phyloP scores from a whole-genome alignment of 1,140 invertebrate genomes.

The Oncopeltus fasciatus region DNA sequence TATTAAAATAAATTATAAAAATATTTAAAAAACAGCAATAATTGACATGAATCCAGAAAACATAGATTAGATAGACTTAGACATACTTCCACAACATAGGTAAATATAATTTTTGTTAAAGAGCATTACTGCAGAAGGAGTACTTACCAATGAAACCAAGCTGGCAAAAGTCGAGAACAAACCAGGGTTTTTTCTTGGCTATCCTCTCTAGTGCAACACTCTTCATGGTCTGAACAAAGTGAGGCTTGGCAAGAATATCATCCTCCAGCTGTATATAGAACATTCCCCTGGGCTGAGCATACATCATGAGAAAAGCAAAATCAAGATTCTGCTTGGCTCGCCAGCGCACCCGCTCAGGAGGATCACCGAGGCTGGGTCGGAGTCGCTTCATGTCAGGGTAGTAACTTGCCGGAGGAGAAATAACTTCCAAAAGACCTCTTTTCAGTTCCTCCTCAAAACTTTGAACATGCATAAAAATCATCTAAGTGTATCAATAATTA shows the following conservation, averaged over 20 bases:
- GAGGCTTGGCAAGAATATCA: constrained; percentile 79
- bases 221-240: constrained; percentile 77
- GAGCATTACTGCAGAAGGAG: too few species aligned
- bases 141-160: constrained; percentile 74
- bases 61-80: too few species aligned
- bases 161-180: constrained; percentile 87
- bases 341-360: constrained; percentile 79
- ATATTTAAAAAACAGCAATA: too few species aligned
- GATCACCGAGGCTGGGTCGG: constrained; percentile 69
- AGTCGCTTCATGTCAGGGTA: constrained; percentile 77
- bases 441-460: constrained; percentile 65
- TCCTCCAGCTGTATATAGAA: constrained; percentile 88
- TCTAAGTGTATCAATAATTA: too few species aligned
- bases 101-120: too few species aligned
- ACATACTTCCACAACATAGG: too few species aligned
- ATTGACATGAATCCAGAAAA: too few species aligned
- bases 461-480: constrained; percentile 23
- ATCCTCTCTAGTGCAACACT: constrained; percentile 70
- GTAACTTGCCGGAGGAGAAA: constrained; percentile 68
- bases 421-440: constrained; percentile 73
- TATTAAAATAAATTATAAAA: too few species aligned
- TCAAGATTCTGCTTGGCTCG: constrained; percentile 93
- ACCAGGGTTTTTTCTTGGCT: constrained; percentile 61
- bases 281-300: constrained; percentile 64
- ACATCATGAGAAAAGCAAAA: constrained; percentile 91